These are phyloP conservation scores for Salmo trutta DNA, from an alignment of 2,797 vertebrate genomes.

Conservation along the genomic window DNA sequence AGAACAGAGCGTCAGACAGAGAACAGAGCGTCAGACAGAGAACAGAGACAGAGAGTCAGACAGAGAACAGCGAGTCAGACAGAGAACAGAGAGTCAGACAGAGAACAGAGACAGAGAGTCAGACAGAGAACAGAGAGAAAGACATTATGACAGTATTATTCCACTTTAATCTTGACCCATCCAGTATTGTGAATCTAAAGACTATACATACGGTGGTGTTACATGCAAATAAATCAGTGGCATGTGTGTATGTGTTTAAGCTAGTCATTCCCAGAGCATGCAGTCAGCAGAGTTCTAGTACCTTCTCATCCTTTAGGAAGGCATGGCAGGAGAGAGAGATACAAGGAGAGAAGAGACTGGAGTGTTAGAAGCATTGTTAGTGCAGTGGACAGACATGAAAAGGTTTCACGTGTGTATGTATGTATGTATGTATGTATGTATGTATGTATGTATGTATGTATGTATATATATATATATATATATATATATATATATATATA, in stretches of 20 bases:
- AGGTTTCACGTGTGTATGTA: not conserved
- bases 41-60: too few relatives aligned
- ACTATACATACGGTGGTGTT: not conserved
- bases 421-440: not conserved
- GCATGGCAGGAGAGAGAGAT: constrained; percentile 55
- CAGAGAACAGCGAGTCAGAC: too few relatives aligned
- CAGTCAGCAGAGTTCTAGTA: constrained; percentile 67
- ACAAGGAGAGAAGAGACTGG: constrained; percentile 59
- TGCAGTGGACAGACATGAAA: not conserved
- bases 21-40: too few relatives aligned
- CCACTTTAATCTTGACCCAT: not conserved
- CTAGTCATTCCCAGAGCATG: constrained; percentile 19
- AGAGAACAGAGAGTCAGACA: too few relatives aligned
- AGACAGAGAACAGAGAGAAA: too few relatives aligned
- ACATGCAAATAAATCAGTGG: not conserved
- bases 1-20: too few relatives aligned
- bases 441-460: not conserved
- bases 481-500: not conserved
- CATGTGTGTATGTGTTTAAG: not conserved
- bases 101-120: too few relatives aligned
- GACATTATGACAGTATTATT: not conserved
- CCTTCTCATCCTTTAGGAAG: constrained; percentile 94
- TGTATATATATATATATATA: too few relatives aligned
- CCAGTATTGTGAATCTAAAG: not conserved
- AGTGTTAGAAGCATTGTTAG: constrained; percentile 58